phyloP scores from a whole-genome alignment of 2,113 vertebrate species.

The Rhea americana region DNA sequence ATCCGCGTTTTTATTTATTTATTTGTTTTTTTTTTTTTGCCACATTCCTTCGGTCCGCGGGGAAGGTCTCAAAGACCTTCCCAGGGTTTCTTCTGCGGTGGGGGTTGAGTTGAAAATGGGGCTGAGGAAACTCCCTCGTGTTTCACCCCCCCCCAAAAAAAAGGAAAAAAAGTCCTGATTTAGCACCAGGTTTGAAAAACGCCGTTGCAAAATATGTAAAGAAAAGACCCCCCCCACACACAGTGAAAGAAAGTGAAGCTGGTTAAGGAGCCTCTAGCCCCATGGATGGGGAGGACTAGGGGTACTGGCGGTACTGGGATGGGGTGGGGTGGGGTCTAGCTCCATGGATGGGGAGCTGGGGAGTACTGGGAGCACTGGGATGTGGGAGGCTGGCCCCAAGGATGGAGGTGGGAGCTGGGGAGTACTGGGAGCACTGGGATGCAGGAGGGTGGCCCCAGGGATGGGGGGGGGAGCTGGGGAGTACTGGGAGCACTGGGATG shows the following conservation, averaged over 20 bases:
- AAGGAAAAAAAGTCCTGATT: neutral
- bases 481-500: neutral
- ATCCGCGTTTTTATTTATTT: too few species aligned
- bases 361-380: neutral
- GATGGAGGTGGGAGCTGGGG: neutral
- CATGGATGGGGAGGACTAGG: neutral
- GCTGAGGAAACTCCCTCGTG: neutral
- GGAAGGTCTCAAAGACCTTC: neutral
- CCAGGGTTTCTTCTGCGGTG: too few species aligned
- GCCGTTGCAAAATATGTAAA: too few species aligned
- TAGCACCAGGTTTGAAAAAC: neutral
- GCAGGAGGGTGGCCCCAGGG: too few species aligned
- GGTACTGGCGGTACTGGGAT: neutral
- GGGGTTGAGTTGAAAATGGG: neutral
- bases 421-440: neutral
- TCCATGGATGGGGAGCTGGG: neutral
- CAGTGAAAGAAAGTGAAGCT: too few species aligned
- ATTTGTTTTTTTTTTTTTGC: too few species aligned
- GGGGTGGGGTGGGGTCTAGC: neutral
- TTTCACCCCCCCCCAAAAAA: fast-evolving
- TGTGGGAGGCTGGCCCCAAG: too few species aligned
- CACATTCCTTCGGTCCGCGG: too few species aligned
- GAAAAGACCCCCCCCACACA: too few species aligned
- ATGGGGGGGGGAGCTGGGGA: neutral
- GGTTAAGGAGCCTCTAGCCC: neutral